Evolutionary conservation across 2,113 vertebrate genomes (phyloP).

Genomic region (Nerophis lumbriciformis): DNA sequence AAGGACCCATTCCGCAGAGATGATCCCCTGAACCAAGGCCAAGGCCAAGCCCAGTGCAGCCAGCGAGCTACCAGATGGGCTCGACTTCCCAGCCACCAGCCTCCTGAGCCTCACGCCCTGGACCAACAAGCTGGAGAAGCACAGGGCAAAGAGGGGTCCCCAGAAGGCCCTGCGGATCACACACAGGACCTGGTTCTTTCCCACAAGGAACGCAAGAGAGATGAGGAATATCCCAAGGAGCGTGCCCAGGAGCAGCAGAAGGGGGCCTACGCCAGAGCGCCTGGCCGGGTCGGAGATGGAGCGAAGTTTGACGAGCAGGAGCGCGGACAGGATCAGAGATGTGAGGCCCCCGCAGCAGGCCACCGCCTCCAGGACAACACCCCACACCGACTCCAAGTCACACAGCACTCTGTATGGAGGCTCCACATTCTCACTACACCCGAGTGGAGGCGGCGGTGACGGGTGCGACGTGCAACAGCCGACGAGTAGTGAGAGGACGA

Average conservation of each 20-base stretch:
- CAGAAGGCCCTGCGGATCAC: conserved; percentile 85
- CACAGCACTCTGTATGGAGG: conserved; percentile 86
- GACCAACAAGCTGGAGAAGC: conserved; percentile 90
- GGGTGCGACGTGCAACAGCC: conserved; percentile 74
- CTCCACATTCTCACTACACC: conserved; percentile 83
- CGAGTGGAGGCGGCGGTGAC: conserved; percentile 70
- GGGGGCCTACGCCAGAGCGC: conserved; percentile 80
- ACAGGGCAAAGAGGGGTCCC: conserved; percentile 89
- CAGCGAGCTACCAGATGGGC: conserved; percentile 82
- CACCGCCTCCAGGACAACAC: conserved; percentile 89
- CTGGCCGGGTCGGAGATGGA: conserved; percentile 84
- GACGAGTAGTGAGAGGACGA: conserved; percentile 79
- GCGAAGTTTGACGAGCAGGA: conserved; percentile 81
- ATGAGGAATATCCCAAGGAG: conserved; percentile 88
- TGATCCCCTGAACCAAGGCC: conserved; percentile 88
- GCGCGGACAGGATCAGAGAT: conserved; percentile 78
- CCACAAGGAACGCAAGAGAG: conserved; percentile 89
- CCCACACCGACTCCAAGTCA: conserved; percentile 94
- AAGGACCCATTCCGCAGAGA: conserved; percentile 89
- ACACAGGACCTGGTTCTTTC: conserved; percentile 82
- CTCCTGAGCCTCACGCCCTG: conserved; percentile 83
- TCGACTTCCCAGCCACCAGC: conserved; percentile 79
- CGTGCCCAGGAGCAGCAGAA: conserved; percentile 89
- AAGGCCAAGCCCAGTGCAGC: conserved; percentile 78
- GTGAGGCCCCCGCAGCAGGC: conserved; percentile 84